Conservation (phyloP, 2,797 vertebrate species). For the Helicolenus hilgendorfi region DNA sequence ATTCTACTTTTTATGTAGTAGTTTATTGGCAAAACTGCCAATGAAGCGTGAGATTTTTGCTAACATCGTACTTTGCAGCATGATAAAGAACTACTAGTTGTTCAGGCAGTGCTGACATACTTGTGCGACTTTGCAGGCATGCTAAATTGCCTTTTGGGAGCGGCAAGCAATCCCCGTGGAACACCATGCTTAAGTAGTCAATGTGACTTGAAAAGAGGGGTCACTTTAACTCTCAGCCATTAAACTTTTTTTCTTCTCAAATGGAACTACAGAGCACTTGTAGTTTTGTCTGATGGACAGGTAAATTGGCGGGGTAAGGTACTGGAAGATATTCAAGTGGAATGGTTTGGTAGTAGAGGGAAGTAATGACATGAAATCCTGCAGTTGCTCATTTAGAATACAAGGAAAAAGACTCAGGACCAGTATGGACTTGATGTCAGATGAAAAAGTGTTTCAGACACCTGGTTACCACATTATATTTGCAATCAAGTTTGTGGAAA, state of each 20-base stretch:
- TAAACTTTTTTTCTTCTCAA: slow-evolving; percentile 50
- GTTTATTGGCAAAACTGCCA: slow-evolving; percentile 12
- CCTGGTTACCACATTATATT: neutral
- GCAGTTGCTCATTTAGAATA: neutral
- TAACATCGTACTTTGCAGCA: slow-evolving; percentile 37
- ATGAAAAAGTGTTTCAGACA: neutral
- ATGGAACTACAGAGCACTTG: slow-evolving; percentile 38
- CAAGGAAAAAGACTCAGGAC: neutral
- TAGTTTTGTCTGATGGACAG: slow-evolving; percentile 32
- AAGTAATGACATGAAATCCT: neutral
- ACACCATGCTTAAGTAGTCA: slow-evolving; percentile 62
- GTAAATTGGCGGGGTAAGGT: slow-evolving; percentile 39
- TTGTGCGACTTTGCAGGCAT: slow-evolving; percentile 68
- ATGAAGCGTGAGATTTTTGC: slow-evolving; percentile 7
- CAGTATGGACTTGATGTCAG: neutral
- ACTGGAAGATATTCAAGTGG: slow-evolving; percentile 15
- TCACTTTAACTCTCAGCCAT: slow-evolving; percentile 67
- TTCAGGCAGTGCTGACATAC: slow-evolving; percentile 54
- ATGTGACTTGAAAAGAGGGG: slow-evolving; percentile 73
- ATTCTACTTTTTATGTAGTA: neutral
- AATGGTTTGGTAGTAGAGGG: neutral
- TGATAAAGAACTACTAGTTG: slow-evolving; percentile 52
- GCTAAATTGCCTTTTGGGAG: slow-evolving; percentile 69
- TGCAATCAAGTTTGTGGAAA: neutral
- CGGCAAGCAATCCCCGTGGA: slow-evolving; percentile 47